Evolutionary conservation across 2,113 vertebrate species (phyloP), one percentile per base, ranked within the genome.

Genomic region (Mugil cephalus): DNA sequence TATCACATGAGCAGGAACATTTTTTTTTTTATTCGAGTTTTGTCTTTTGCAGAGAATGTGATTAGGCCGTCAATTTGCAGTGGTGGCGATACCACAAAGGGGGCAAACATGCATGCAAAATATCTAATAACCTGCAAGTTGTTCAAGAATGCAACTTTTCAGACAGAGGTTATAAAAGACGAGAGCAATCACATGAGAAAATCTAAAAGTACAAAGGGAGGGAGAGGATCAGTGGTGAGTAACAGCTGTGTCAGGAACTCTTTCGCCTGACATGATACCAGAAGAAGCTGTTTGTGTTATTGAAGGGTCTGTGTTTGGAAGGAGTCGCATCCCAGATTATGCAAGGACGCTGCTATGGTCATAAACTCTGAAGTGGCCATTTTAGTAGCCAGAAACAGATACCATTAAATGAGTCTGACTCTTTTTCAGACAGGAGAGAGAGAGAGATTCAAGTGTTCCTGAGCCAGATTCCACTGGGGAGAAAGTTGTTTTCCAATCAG

Each of bases 281-380:
- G 24, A 47, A 54, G 40, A 15, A 59, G 43, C 39, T 18, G 14
- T 9, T 35, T 56, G 58, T 63, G 39, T 77, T 67, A 21, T 8
- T 66, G 60, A 64, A 14, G 51, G 81, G 69, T 34, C 52, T 54
- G 54, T 50, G 36, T 59, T 70, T 73, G 70, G 68, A 53, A 66
- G 30, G 40, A 54, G 39, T 15, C n/a, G 61, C 75, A 70, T 53
- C 21, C 17, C 35, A 39, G 74, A 75, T 80, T 56, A 65, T 46
- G 40, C 38, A 65, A 81, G 77, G 78, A 77, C 78, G 67, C 47
- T 30, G 70, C 69, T 55, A 54, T 70, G 38, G 39, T 39, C 53
- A 39, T 39, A 72, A 60, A 74, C 58, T 36, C 45, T 1, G 30
- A 48, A 56, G 39, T 18, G 56, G 52, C 18, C 45, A 53, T 71